Evolutionary conservation across 2,797 vertebrate species (phyloP).

Genomic region (Lophius americanus): DNA sequence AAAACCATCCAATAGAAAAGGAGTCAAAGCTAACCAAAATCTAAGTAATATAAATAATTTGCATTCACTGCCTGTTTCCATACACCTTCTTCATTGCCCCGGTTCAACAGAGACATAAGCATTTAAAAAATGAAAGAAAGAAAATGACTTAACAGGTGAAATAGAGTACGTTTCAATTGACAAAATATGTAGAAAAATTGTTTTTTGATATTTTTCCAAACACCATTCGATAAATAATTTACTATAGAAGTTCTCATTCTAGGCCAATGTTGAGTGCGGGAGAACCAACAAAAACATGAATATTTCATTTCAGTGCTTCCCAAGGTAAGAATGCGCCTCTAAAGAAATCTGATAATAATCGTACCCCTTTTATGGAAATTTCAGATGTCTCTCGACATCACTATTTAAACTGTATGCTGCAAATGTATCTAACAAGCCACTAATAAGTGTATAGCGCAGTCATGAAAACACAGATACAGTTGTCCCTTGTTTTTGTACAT

Average conservation of each 20-base stretch:
- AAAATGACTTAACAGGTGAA: slow-evolving; percentile 1
- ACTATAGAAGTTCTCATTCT: too few species aligned
- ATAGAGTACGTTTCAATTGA: neutral
- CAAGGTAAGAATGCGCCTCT: neutral
- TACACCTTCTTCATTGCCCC: neutral
- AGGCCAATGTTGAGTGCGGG: too few species aligned
- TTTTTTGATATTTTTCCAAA: too few species aligned
- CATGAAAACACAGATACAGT: slow-evolving; percentile 7
- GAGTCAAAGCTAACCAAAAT: neutral
- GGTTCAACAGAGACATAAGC: neutral
- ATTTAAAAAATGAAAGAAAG: neutral
- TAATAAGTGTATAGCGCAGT: slow-evolving; percentile 1
- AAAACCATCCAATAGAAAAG: neutral
- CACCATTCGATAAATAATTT: too few species aligned
- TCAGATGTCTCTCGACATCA: neutral
- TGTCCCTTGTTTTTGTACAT: slow-evolving; percentile 16
- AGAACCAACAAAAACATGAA: too few species aligned
- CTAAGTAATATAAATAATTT: neutral
- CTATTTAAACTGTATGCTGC: neutral
- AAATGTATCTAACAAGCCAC: neutral
- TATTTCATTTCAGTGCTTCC: too few species aligned
- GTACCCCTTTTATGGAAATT: neutral
- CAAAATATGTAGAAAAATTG: too few species aligned
- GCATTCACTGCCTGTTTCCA: neutral
- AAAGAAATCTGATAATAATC: neutral